Conservation (phyloP, 2,888 invertebrate genomes). For the Pasiphila rectangulata region DNA sequence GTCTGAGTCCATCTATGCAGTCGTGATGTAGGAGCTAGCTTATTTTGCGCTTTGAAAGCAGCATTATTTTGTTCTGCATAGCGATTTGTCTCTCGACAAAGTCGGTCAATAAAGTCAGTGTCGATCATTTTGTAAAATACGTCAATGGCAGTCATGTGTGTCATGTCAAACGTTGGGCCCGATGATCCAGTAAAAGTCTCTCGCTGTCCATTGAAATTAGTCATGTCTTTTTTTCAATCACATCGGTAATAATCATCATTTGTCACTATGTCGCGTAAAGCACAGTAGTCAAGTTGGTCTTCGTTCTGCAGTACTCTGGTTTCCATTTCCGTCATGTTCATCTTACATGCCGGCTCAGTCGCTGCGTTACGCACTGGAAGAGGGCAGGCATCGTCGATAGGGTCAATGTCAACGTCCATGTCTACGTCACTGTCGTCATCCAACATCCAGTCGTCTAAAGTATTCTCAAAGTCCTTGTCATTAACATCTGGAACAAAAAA, state of each 20-base stretch:
- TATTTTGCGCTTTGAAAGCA: background rate
- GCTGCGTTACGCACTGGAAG: too few relatives aligned
- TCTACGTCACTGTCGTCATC: too few relatives aligned
- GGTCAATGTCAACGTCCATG: too few relatives aligned
- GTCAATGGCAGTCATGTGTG: conserved; percentile 20
- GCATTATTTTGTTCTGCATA: conserved; percentile 9
- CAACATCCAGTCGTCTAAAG: too few relatives aligned
- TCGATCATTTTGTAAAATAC: conserved; percentile 23
- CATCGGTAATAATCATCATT: background rate
- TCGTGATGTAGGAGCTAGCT: background rate
- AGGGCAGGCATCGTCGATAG: too few relatives aligned
- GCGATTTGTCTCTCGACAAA: conserved; percentile 9
- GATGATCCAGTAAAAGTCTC: background rate
- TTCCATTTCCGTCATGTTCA: too few relatives aligned
- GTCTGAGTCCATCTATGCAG: conserved; percentile 1
- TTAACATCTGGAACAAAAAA: too few relatives aligned
- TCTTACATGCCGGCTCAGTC: too few relatives aligned
- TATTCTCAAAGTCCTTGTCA: too few relatives aligned
- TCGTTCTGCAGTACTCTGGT: too few relatives aligned
- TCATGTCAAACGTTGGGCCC: conserved; percentile 30
- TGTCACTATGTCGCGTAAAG: background rate
- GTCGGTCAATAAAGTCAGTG: conserved; percentile 30
- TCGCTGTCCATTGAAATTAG: background rate
- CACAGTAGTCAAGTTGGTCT: background rate
- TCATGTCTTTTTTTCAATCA: background rate